phyloP scores from a whole-genome alignment of 2,113 vertebrate species.

The Condylura cristata region DNA sequence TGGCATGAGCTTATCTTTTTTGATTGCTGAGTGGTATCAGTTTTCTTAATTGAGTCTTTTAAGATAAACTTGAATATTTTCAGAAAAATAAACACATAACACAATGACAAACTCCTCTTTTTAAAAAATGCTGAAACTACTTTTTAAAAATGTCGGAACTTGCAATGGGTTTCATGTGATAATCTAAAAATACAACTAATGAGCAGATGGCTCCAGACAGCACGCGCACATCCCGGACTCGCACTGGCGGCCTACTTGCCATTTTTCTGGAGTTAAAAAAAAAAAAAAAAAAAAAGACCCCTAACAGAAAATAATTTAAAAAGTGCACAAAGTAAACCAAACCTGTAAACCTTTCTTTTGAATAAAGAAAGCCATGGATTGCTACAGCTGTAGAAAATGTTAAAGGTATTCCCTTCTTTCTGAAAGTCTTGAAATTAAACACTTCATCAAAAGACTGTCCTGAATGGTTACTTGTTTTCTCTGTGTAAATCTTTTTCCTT shows the following conservation, averaged over 20 bases:
- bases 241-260: neutral
- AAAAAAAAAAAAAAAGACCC: neutral
- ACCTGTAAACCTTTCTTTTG: neutral
- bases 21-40: too few relatives aligned
- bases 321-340: neutral
- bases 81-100: conserved; percentile 33
- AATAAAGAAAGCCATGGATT: neutral
- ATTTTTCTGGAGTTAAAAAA: neutral
- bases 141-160: neutral
- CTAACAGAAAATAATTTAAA: neutral
- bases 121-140: conserved; percentile 40
- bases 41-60: conserved; percentile 48
- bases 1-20: too few relatives aligned
- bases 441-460: neutral
- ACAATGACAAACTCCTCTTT: conserved; percentile 1
- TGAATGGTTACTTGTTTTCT: conserved; percentile 3
- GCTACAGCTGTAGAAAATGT: neutral
- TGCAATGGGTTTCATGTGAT: conserved; percentile 35
- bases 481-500: neutral
- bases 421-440: neutral
- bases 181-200: conserved; percentile 52
- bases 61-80: conserved; percentile 40
- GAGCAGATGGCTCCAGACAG: conserved; percentile 61
- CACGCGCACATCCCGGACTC: neutral
- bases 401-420: neutral